phyloP scores from a whole-genome alignment of 23 tunicate genomes.

The Halocynthia roretzi region DNA sequence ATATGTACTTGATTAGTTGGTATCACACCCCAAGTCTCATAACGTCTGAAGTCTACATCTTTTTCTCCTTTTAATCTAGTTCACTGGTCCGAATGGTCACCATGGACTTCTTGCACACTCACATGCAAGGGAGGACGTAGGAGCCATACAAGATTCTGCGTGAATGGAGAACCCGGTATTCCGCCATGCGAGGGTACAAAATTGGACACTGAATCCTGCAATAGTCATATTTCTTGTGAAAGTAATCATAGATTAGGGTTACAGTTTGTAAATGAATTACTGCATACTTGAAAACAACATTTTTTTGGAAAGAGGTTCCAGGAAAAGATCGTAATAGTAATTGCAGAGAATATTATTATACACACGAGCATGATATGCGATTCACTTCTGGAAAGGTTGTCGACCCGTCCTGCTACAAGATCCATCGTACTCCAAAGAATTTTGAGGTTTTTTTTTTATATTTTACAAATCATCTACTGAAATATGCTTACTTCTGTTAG shows the following conservation, averaged over 20 bases:
- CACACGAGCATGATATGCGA: constrained; percentile 31
- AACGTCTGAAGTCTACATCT: neutral
- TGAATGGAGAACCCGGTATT: constrained; percentile 40
- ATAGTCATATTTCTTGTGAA: constrained; percentile 29
- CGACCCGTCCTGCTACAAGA: constrained; percentile 55
- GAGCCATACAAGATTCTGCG: constrained; percentile 29
- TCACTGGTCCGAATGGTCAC: constrained; percentile 74
- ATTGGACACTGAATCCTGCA: constrained; percentile 34
- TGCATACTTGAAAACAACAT: neutral
- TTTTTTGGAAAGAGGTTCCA: constrained; percentile 10
- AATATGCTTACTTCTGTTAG: neutral
- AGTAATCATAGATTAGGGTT: constrained; percentile 17
- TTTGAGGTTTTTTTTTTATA: too few relatives aligned
- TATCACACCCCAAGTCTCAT: neutral
- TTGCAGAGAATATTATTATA: constrained; percentile 21
- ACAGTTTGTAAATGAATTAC: neutral
- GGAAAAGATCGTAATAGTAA: constrained; percentile 24
- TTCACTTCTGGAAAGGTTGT: neutral
- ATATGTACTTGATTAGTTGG: too few relatives aligned
- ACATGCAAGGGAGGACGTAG: constrained; percentile 54
- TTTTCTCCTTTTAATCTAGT: constrained; percentile 25
- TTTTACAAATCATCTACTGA: neutral
- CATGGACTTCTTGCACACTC: constrained; percentile 50
- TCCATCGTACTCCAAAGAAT: neutral
- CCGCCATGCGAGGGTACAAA: constrained; percentile 47